Evolutionary conservation across 1,140 invertebrate genomes (phyloP), one percentile per base, ranked within the genome.

Genomic region (Calliphora vicina): DNA sequence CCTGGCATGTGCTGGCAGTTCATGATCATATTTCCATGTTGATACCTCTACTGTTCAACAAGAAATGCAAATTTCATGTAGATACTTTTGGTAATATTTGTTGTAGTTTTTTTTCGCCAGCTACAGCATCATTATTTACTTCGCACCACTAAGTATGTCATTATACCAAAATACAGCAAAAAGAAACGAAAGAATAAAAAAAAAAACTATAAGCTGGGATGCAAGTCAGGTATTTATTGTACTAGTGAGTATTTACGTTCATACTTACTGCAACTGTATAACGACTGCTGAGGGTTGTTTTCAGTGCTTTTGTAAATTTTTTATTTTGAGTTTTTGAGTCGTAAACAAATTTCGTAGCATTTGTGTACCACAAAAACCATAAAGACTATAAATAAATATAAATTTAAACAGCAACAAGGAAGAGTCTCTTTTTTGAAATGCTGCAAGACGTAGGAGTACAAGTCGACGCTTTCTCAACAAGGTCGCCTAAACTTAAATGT

Each of bases 371-470:
- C 23, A 67, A 25, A 67, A 67, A 67, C 61, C 61, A 23, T 67
- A 67, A 67, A 67, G 61, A 67, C n/a, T 67, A 67, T 67, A 67
- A 67, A 67, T 67, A 67, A 67, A 67, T 67, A 67, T 23, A 67
- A 67, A 67, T 67, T 23, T 67, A 67, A 67, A 67, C 61, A 20
- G 61, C 23, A 57, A 57, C 5, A 15, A 57, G 50, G 15, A 57
- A n/a, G 50, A 35, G 35, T 35, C 35, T 35, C 10, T 35, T 35
- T 35, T 1, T 35, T 35, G 35, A 35, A 13, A 6, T 50, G 17
- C 45, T 17, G 45, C 45, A 50, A 50, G 45, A 50, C 13, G 45
- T n/a, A 50, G 45, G 45, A 50, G 45, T 50, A 50, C 17, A 50
- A 50, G 17, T 12, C 45, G 45, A 50, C n/a, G 9, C n/a, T 23